A percentile compares a stretch with the other conserved stretches of the same genome.
Conservation (phyloP, 1,140 invertebrate species). For the Alviniconcha marisindica region DNA sequence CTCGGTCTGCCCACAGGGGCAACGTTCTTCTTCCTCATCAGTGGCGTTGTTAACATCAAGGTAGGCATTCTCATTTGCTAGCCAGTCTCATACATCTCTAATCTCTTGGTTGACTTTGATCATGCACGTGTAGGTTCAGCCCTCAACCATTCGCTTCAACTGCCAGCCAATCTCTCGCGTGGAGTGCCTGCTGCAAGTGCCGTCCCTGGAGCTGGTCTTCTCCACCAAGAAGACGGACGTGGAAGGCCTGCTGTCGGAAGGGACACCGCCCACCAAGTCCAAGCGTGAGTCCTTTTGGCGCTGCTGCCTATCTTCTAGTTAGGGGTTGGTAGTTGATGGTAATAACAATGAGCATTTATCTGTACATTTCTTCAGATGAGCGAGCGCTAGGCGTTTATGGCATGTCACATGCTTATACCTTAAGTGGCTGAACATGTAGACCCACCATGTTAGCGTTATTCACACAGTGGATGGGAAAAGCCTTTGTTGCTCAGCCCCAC, state of each 20-base stretch:
- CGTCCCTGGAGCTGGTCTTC: constrained; percentile 87
- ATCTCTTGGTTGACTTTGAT: no score
- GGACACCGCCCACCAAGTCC: constrained; percentile 65
- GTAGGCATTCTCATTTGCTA: not conserved
- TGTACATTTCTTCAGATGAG: no score
- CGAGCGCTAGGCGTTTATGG: no score
- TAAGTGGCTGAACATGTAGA: no score
- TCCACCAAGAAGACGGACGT: constrained; percentile 76
- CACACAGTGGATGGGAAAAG: no score
- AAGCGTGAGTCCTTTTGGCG: constrained; percentile 57
- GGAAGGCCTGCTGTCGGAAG: constrained; percentile 60
- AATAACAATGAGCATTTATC: no score
- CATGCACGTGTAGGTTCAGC: constrained; percentile 87
- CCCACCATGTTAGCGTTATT: no score
- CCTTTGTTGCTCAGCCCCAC: no score
- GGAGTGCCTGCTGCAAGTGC: constrained; percentile 95
- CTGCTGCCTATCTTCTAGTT: not conserved
- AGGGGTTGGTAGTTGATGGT: no score
- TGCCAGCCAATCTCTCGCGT: constrained; percentile 96
- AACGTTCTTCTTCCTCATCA: not conserved
- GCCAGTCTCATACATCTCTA: no score
- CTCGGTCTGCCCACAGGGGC: not conserved
- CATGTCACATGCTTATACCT: no score
- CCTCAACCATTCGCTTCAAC: constrained; percentile 91
- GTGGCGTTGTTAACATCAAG: not conserved